These are phyloP conservation scores for Eptatretus burgeri DNA, from an alignment of 2,113 vertebrate genomes.

Conservation along the genomic window DNA sequence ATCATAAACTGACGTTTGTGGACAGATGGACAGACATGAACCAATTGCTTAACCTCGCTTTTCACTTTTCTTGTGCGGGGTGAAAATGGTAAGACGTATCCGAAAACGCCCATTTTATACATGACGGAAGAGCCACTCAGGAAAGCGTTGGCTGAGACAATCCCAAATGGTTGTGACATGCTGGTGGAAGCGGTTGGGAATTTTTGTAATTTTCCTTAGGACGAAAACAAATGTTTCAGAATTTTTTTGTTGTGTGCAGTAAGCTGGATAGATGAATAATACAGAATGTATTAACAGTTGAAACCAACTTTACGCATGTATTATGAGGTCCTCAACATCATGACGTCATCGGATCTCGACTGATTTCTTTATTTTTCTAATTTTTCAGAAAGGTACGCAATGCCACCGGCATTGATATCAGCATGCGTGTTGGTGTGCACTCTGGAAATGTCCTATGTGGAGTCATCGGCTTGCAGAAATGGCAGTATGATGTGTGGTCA, in stretches of 20 bases:
- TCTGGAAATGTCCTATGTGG: constrained; percentile 92
- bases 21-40: too few species aligned
- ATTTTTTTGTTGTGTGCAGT: background rate
- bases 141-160: too few species aligned
- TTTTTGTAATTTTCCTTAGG: background rate
- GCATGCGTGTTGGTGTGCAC: constrained; percentile 84
- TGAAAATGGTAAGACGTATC: too few species aligned
- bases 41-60: too few species aligned
- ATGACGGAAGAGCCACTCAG: too few species aligned
- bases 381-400: constrained; percentile 57
- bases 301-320: background rate
- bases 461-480: constrained; percentile 83
- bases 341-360: background rate
- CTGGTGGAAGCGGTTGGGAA: too few species aligned
- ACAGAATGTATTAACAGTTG: background rate
- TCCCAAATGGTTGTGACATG: too few species aligned
- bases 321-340: background rate
- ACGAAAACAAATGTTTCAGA: background rate
- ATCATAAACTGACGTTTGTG: too few species aligned
- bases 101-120: too few species aligned
- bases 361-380: constrained; percentile 8
- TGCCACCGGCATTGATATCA: constrained; percentile 74
- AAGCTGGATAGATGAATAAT: background rate
- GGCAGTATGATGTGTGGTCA: constrained; percentile 96
- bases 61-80: too few species aligned